phyloP scores from a whole-genome alignment of 1,140 invertebrate genomes.

The Ostrea edulis region DNA sequence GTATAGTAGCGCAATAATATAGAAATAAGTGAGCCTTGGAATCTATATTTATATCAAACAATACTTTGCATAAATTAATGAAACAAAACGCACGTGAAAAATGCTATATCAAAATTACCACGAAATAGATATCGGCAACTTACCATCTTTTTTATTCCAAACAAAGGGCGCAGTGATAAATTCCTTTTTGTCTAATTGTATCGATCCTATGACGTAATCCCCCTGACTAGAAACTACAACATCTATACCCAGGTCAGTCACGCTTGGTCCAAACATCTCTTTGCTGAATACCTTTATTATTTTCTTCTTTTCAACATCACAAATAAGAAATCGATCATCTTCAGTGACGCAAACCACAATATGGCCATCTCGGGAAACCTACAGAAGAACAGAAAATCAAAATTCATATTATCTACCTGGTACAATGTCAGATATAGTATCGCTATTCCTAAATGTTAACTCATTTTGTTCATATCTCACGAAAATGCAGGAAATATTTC shows the following conservation, averaged over 20 bases:
- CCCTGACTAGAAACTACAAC: background rate
- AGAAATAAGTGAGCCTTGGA: too few species aligned
- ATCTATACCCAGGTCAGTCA: background rate
- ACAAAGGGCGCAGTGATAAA: background rate
- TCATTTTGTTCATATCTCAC: too few species aligned
- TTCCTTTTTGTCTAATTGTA: background rate
- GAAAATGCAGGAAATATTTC: too few species aligned
- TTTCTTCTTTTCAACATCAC: background rate
- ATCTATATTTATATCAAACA: too few species aligned
- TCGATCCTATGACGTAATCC: background rate
- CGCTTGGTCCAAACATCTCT: background rate
- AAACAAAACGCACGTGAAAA: too few species aligned
- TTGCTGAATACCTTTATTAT: background rate
- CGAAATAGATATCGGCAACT: background rate
- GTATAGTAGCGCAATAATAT: too few species aligned
- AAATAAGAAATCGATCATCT: constrained; percentile 6
- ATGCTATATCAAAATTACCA: background rate
- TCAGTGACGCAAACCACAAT: background rate
- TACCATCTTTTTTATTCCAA: constrained; percentile 11
- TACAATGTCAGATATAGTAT: background rate
- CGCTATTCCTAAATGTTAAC: background rate
- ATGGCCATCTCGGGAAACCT: background rate
- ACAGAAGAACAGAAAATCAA: background rate
- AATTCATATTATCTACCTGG: background rate
- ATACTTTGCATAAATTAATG: too few species aligned